These are phyloP conservation scores for Diglossa cyanea DNA, from an alignment of 2,797 vertebrate genomes.

Conservation along the genomic window DNA sequence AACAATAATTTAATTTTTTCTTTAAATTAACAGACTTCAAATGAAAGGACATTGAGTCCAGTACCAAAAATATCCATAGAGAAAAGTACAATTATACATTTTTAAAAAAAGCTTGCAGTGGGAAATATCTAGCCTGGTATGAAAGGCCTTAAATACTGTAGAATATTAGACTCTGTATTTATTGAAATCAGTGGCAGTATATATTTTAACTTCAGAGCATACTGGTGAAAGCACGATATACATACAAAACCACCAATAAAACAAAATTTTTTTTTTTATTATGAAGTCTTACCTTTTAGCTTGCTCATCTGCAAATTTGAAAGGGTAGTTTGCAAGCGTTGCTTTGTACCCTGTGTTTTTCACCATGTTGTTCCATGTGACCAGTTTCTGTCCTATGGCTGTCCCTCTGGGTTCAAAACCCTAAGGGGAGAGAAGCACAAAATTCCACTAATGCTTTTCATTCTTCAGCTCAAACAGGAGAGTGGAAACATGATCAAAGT, in stretches of 20 bases:
- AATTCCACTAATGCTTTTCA: conserved; percentile 37
- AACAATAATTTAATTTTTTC: neutral
- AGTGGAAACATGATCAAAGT: neutral
- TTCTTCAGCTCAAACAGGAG: neutral
- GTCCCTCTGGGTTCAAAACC: conserved; percentile 98
- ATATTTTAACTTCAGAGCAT: neutral
- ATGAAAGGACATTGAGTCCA: neutral
- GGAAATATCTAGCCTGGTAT: neutral
- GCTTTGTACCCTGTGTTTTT: conserved; percentile 99
- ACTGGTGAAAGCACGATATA: neutral
- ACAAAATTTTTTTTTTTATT: neutral
- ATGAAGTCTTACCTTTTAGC: conserved; percentile 85
- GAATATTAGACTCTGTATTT: neutral
- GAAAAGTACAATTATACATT: neutral
- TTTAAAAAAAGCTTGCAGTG: neutral
- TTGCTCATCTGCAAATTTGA: conserved; percentile 97
- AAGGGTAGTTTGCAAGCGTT: conserved; percentile 95
- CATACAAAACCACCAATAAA: neutral
- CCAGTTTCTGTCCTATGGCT: conserved; percentile 92
- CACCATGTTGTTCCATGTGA: conserved; percentile 99
- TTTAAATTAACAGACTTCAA: neutral
- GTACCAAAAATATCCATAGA: neutral
- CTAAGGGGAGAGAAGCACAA: conserved; percentile 70
- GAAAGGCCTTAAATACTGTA: neutral
- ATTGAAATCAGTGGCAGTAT: neutral